phyloP scores from a whole-genome alignment of 2,888 invertebrate species.

The Bibio marci region DNA sequence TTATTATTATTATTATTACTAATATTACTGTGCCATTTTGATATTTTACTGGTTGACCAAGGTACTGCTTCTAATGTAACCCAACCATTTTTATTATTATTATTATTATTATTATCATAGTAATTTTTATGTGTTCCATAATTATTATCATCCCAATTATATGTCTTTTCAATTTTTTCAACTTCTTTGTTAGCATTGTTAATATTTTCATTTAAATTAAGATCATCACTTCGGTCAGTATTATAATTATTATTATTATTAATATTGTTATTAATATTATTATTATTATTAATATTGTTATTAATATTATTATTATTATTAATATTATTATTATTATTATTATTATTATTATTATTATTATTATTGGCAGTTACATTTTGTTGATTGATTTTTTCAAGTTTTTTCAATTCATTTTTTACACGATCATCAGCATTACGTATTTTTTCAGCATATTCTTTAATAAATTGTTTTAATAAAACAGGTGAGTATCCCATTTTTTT shows the following conservation, averaged over 20 bases:
- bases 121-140: slow-evolving; percentile 16
- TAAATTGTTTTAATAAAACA: slow-evolving; percentile 41
- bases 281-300: no score
- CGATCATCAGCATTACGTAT: slow-evolving; percentile 19
- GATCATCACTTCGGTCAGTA: slow-evolving; percentile 1
- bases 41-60: slow-evolving; percentile 64
- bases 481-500: slow-evolving; percentile 29
- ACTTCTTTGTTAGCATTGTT: slow-evolving; percentile 31
- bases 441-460: slow-evolving; percentile 41
- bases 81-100: slow-evolving; percentile 56
- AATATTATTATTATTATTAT: no score
- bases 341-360: no score
- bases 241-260: not conserved
- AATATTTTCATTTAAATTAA: slow-evolving; percentile 28
- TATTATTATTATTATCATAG: slow-evolving; percentile 26
- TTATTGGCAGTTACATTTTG: no score
- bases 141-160: not conserved
- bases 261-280: no score
- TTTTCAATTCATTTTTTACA: slow-evolving; percentile 3
- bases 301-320: no score
- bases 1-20: not conserved
- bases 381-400: slow-evolving; percentile 1
- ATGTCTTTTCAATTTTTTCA: slow-evolving; percentile 32
- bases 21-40: slow-evolving; percentile 48
- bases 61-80: slow-evolving; percentile 60